Conservation (phyloP, 2,113 vertebrate species). For the Mirza zaza region DNA sequence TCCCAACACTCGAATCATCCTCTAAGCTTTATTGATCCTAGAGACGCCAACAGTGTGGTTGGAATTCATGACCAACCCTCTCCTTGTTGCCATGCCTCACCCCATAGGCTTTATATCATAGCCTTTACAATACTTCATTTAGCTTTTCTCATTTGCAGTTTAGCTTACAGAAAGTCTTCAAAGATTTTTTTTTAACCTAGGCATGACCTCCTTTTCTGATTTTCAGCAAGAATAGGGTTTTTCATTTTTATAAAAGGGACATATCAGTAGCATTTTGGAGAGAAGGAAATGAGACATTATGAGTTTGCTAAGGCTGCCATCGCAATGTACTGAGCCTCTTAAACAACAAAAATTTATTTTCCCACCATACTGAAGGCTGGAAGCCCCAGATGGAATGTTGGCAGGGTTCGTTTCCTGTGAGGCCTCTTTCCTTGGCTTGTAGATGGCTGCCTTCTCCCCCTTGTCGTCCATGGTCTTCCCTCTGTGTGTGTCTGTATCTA, state of each 20-base stretch:
- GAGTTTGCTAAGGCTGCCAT: background rate
- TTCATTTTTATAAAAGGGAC: background rate
- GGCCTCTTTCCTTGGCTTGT: background rate
- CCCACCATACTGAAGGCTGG: background rate
- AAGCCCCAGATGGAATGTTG: background rate
- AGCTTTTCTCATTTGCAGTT: background rate
- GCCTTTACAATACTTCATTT: background rate
- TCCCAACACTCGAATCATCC: background rate
- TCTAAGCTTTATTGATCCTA: background rate
- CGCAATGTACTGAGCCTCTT: background rate
- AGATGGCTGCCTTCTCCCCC: background rate
- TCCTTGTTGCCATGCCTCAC: background rate
- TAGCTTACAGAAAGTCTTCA: background rate
- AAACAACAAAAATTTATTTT: background rate
- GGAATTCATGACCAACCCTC: background rate
- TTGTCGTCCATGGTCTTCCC: background rate
- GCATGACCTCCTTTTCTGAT: background rate
- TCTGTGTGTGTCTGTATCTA: background rate
- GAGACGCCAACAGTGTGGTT: background rate
- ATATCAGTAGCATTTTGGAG: conserved; percentile 3
- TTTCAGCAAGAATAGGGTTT: background rate
- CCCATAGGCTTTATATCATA: background rate
- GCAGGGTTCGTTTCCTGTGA: background rate
- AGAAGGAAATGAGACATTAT: background rate
- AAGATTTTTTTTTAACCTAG: background rate